These are phyloP conservation scores for Stenchaetothrips biformis DNA, from an alignment of 2,888 invertebrate species.

Conservation along the genomic window DNA sequence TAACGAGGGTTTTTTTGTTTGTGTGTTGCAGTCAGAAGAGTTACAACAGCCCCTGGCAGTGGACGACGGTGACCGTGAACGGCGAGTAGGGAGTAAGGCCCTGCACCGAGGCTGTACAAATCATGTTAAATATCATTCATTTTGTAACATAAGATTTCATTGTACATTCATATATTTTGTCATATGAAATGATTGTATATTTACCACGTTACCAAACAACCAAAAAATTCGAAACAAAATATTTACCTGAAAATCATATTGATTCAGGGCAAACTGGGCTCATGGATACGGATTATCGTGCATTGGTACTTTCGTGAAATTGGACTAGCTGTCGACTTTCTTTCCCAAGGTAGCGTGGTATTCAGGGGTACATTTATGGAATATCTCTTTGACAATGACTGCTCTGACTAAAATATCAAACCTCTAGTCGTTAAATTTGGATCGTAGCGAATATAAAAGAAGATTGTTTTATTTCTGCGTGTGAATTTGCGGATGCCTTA, in stretches of 20 bases:
- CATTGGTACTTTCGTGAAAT: too few species aligned
- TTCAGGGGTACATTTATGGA: background rate
- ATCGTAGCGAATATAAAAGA: background rate
- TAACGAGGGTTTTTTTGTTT: background rate
- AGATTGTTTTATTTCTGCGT: background rate
- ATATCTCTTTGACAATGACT: background rate
- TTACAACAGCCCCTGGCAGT: conserved; percentile 37
- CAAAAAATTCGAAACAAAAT: background rate
- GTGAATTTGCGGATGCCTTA: too few species aligned
- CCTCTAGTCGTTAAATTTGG: conserved; percentile 5
- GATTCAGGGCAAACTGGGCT: background rate
- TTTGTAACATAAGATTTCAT: conserved; percentile 4
- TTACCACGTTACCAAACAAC: conserved; percentile 17
- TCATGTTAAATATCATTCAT: background rate
- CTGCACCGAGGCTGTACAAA: background rate
- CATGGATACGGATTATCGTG: too few species aligned
- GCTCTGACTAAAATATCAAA: conserved; percentile 15
- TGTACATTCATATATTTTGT: conserved; percentile 22
- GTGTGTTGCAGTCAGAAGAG: conserved; percentile 35
- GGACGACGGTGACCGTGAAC: conserved; percentile 37
- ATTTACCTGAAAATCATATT: background rate
- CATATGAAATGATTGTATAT: background rate
- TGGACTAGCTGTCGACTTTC: too few species aligned
- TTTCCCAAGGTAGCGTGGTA: conserved; percentile 10
- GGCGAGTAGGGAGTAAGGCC: conserved; percentile 31